Evolutionary conservation across 37 sponge, comb jelly and placozoan species (phyloP).

Genomic region (Dysidea cf. avara): DNA sequence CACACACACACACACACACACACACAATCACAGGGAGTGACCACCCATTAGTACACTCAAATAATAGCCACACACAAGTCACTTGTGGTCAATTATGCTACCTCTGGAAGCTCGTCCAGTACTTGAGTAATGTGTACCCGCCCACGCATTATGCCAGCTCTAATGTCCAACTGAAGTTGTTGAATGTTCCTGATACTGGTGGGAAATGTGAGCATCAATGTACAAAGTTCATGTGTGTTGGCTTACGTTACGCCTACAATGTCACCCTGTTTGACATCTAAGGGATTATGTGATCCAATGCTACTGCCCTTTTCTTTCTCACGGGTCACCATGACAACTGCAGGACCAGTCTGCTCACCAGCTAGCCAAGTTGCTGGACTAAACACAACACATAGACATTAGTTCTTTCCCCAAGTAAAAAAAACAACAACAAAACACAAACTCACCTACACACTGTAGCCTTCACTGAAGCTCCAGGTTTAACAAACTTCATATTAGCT

Average conservation of each 20-base stretch:
- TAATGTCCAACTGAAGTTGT: slow-evolving; percentile 39
- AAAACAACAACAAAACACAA: background rate
- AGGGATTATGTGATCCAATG: background rate
- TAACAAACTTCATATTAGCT: slow-evolving; percentile 13
- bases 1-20: background rate
- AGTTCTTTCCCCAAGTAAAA: background rate
- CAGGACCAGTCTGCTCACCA: slow-evolving; percentile 4
- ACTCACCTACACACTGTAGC: slow-evolving; percentile 8
- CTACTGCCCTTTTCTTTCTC: background rate
- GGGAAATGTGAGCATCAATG: too few species aligned
- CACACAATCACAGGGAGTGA: background rate
- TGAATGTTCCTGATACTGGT: slow-evolving; percentile 41
- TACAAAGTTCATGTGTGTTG: too few species aligned
- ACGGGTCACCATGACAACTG: slow-evolving; percentile 14
- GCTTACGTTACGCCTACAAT: slow-evolving; percentile 50
- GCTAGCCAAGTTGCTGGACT: slow-evolving; percentile 14
- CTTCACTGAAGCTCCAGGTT: slow-evolving; percentile 13
- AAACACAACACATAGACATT: background rate
- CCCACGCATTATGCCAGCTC: slow-evolving; percentile 45
- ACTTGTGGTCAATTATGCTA: background rate
- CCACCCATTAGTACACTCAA: background rate
- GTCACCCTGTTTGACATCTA: slow-evolving; percentile 33
- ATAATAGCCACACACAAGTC: too few species aligned
- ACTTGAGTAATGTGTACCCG: slow-evolving; percentile 64
- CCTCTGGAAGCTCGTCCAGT: slow-evolving; percentile 21